These are phyloP conservation scores for Drosophila pandora DNA, from an alignment of 1,140 invertebrate species.

Conservation along the genomic window DNA sequence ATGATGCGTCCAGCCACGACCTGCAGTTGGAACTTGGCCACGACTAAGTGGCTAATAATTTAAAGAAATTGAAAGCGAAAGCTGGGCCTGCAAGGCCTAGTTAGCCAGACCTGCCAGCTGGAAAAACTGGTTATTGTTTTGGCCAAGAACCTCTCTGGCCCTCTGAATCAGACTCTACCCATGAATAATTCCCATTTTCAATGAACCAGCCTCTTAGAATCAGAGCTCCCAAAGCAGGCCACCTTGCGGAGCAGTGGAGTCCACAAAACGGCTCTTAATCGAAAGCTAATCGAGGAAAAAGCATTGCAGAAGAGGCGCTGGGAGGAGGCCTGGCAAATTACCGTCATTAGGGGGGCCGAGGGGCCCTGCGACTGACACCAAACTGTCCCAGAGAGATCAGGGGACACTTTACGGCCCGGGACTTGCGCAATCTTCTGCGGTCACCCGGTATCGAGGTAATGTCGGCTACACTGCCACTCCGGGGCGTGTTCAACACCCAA, in stretches of 20 bases:
- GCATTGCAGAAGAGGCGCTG: background rate
- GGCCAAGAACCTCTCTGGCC: background rate
- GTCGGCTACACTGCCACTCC: constrained; percentile 22
- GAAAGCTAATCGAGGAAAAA: constrained; percentile 11
- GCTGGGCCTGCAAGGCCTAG: constrained; percentile 13
- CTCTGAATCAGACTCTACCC: no score
- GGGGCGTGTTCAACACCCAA: constrained; percentile 42
- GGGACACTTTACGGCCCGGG: constrained; percentile 6
- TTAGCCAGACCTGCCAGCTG: background rate
- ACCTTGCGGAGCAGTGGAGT: constrained; percentile 26
- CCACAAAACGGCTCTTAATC: constrained; percentile 28
- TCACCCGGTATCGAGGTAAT: background rate
- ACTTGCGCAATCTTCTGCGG: constrained; percentile 33
- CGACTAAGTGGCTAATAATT: constrained; percentile 27
- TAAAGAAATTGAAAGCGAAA: constrained; percentile 72
- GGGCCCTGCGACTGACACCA: background rate
- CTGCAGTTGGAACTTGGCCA: constrained; percentile 45
- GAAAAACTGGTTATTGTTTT: constrained; percentile 7
- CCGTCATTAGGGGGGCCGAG: constrained; percentile 34
- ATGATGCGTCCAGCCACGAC: constrained; percentile 35
- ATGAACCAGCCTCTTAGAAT: no score
- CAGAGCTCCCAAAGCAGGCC: no score
- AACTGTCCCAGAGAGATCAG: constrained; percentile 20
- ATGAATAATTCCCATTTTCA: no score
- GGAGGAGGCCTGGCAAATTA: constrained; percentile 31